Evolutionary conservation across 2,888 invertebrate species (phyloP), one percentile per base, ranked within the genome.

Genomic region (Allacma fusca): DNA sequence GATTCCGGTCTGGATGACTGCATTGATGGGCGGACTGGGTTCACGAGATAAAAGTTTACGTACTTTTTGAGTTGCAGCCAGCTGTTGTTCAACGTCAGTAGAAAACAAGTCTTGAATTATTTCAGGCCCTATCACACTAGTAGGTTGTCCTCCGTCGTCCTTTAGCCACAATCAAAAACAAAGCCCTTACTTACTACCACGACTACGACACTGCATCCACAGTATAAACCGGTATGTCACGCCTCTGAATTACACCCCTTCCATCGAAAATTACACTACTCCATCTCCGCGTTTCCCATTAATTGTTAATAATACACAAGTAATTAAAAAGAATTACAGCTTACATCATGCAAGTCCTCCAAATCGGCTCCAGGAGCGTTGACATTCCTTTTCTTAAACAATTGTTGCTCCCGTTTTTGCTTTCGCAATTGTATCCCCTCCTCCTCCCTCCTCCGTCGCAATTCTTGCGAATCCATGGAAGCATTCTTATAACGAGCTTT

Each of bases 1-100:
- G 86, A 98, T 95, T 84, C 97, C 97, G 78, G 95, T 94, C 84
- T 92, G 90, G 86, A 98, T 96, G 64, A 98, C 97, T 89, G 96
- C 96, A 87, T 97, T 96, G 84, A 98, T 98, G 1, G 97, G 98
- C 75, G 98, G 98, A 89, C 97, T 96, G 2, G 97, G 97, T 88
- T 98, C 97, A 87, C 93, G 91, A 83, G 97, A 97, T 75, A 98
- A 88, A 72, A 98, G 89, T 88, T 97, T 97, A 78, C 98, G 90
- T 88, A 97, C 96, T 86, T 94, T 95, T 86, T 97, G 96, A 79
- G 96, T 96, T 5, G 96, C 95, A 85, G 89, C 88, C 81, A 97
- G 89, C 87, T 96, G 96, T 84, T 93, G 92, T 83, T 92, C 91
- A 77, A 92, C 90, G 86, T 92, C 90, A 64, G 90, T 89, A 85